These are phyloP conservation scores for Cheilosia pagana DNA, from an alignment of 2,888 invertebrate genomes.

Conservation along the genomic window DNA sequence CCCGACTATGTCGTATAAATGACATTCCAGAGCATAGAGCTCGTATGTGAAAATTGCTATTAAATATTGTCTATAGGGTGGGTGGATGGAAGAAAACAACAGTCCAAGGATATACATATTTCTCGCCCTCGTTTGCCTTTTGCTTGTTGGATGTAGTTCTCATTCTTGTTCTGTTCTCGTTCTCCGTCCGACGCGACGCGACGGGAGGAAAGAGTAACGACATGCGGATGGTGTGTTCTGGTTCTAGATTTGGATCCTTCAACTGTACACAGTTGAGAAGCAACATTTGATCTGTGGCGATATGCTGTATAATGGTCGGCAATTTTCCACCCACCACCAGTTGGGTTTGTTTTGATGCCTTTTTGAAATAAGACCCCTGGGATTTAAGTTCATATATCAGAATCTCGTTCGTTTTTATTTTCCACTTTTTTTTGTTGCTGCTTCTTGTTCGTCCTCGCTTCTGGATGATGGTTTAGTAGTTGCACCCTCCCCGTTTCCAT, in stretches of 20 bases:
- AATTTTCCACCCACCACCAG: constrained; percentile 66
- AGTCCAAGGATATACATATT: constrained; percentile 56
- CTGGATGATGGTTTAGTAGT: constrained; percentile 49
- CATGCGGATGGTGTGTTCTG: constrained; percentile 8
- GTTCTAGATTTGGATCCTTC: constrained; percentile 32
- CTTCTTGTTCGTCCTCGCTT: constrained; percentile 13
- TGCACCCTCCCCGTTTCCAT: constrained; percentile 61
- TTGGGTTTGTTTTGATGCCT: constrained; percentile 73
- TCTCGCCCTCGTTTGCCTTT: constrained; percentile 64
- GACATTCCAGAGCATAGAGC: constrained; percentile 62
- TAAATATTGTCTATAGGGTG: constrained; percentile 64
- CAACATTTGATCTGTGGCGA: constrained; percentile 74
- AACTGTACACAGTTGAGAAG: constrained; percentile 34
- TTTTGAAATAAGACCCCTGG: constrained; percentile 77
- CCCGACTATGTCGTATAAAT: constrained; percentile 57
- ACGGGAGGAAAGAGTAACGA: constrained; percentile 10
- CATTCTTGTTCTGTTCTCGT: constrained; percentile 13
- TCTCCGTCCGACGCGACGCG: background rate
- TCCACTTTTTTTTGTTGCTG: constrained; percentile 25
- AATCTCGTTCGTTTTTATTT: constrained; percentile 59
- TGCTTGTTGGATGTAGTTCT: constrained; percentile 24
- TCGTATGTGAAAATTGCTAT: constrained; percentile 74
- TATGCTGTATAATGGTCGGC: constrained; percentile 71
- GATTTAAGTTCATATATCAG: constrained; percentile 76
- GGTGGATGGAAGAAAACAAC: constrained; percentile 30